Conservation (phyloP, 2,888 invertebrate genomes). For the Diadegma fenestrale region DNA sequence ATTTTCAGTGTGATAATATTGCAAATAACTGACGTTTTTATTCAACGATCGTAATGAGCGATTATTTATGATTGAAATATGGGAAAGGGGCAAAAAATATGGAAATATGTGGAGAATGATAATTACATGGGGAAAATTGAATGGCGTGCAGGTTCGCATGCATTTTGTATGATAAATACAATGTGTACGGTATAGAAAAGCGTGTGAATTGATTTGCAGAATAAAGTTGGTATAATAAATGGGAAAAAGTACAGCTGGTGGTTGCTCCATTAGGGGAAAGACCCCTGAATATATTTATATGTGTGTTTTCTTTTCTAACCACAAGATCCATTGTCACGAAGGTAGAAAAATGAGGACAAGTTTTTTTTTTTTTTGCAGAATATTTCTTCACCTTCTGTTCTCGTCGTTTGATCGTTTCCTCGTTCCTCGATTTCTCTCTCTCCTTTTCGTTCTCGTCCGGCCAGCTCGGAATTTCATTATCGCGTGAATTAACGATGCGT, state of each 20-base stretch:
- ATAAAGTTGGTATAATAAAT: neutral
- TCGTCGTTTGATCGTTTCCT: neutral
- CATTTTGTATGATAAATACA: neutral
- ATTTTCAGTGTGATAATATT: neutral
- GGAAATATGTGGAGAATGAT: neutral
- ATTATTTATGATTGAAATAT: neutral
- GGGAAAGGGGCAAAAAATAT: neutral
- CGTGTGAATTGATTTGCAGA: neutral
- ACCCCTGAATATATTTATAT: neutral
- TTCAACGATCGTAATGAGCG: neutral
- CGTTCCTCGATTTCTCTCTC: slow-evolving; percentile 9
- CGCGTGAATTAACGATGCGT: slow-evolving; percentile 52
- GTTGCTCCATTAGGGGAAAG: neutral
- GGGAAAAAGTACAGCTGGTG: slow-evolving; percentile 5
- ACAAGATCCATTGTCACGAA: neutral
- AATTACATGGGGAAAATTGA: neutral
- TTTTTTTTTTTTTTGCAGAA: neutral
- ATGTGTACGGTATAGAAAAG: neutral
- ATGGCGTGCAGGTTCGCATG: neutral
- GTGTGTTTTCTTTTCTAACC: neutral
- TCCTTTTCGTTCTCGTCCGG: slow-evolving; percentile 17
- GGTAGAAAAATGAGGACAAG: neutral
- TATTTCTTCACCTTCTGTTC: slow-evolving; percentile 21
- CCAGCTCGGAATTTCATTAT: slow-evolving; percentile 58
- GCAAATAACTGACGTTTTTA: neutral